phyloP scores from a whole-genome alignment of 2,888 invertebrate genomes.

The Temnothorax ravouxi region DNA sequence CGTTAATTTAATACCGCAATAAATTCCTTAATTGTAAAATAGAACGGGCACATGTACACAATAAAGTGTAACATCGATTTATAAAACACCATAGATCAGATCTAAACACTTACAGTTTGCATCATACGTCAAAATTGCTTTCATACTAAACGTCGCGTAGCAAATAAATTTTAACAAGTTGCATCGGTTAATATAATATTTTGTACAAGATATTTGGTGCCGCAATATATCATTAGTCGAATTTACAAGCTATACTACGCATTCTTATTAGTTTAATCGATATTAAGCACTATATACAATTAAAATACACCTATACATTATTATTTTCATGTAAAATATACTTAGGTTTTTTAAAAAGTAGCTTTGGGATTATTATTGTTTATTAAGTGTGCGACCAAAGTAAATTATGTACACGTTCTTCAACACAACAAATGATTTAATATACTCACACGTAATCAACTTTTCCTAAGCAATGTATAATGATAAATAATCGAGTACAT shows the following conservation, averaged over 20 bases:
- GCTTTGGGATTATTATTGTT: slow-evolving; percentile 77
- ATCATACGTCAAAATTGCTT: not conserved
- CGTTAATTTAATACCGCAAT: slow-evolving; percentile 40
- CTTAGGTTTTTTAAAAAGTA: slow-evolving; percentile 79
- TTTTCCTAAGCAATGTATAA: slow-evolving; percentile 76
- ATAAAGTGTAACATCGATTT: slow-evolving; percentile 39
- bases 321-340: slow-evolving; percentile 63
- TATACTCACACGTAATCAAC: slow-evolving; percentile 75
- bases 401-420: slow-evolving; percentile 81
- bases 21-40: slow-evolving; percentile 49
- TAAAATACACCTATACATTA: slow-evolving; percentile 65
- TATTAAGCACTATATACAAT: slow-evolving; percentile 54
- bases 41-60: slow-evolving; percentile 23
- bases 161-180: slow-evolving; percentile 71
- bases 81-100: slow-evolving; percentile 50
- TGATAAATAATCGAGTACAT: slow-evolving; percentile 78
- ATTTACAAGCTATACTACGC: slow-evolving; percentile 72
- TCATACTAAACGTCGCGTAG: slow-evolving; percentile 47
- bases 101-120: slow-evolving; percentile 43
- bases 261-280: slow-evolving; percentile 36
- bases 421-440: slow-evolving; percentile 75
- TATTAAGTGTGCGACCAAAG: slow-evolving; percentile 79
- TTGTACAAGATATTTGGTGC: slow-evolving; percentile 67
- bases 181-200: slow-evolving; percentile 61
- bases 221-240: slow-evolving; percentile 60